Evolutionary conservation across 2,797 vertebrate species (phyloP), one percentile per base, ranked within the genome.

Genomic region (Sciurus carolinensis): DNA sequence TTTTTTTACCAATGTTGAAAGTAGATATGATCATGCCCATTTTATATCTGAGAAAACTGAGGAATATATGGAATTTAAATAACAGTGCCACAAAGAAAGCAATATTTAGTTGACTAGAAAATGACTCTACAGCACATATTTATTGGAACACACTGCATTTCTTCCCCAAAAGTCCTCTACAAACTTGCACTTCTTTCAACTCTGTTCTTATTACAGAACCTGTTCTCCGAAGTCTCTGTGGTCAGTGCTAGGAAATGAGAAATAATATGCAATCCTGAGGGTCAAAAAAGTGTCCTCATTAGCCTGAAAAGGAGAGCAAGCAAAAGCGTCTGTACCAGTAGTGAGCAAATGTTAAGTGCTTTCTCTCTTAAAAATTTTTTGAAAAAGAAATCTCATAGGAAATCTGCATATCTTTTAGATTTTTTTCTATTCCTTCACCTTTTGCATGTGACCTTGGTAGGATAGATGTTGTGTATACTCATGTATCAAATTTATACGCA

Each of bases 231-330:
- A 9, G 9, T 82, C 47, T 72, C 15, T 72, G 22, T 64, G 62
- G 30, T 91, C 39, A 54, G 36, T 67, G 42, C 26, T 75, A 54
- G 80, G 57, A 86, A 44, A 66, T 47, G 13, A 67, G 26, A 86
- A 62, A n/a, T 57, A 79, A 86, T 64, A 39, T 69, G 22, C 24
- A 79, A 12, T 66, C 54, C 17, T 73, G 17, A 73, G 2, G 18
- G 47, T 57, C 57, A 94, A 91, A 71, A 92, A 80, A 97, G 79
- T 96, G 77, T 97, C 88, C 94, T 97, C 1, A 59, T 97, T 97
- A 98, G 91, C 86, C 84, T 98, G 98, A 97, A 96, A 96, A 97
- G 92, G 87, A 77, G 77, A 81, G 88, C 95, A 97, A 94, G 93
- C 79, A 47, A 89, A 80, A 95, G 91, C 94, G 84, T 82, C 67